Percentiles rank a stretch among this genome's conserved stretches.
Evolutionary conservation across 2,113 vertebrate species (phyloP).

Genomic region (Poeciliopsis retropinna): DNA sequence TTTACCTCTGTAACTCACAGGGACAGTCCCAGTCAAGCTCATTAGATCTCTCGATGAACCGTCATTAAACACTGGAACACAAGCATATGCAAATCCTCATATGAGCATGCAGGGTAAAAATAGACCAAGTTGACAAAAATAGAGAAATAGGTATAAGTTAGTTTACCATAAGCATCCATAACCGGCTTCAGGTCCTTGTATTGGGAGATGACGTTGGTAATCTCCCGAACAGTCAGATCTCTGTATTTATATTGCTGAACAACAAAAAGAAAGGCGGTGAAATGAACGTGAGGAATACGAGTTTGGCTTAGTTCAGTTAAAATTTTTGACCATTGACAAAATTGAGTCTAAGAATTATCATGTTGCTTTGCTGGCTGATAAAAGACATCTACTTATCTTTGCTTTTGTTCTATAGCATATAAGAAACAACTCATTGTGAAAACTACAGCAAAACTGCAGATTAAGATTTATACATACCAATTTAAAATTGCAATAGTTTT

Average conservation of each 20-base stretch:
- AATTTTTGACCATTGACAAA: neutral
- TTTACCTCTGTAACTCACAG: slow-evolving; percentile 95
- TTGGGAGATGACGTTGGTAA: slow-evolving; percentile 88
- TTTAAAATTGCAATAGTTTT: neutral
- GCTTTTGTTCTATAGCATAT: neutral
- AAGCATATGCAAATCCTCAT: slow-evolving; percentile 29
- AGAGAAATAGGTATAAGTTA: neutral
- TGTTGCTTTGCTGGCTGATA: neutral
- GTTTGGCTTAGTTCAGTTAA: neutral
- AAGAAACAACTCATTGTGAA: neutral
- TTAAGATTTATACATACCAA: neutral
- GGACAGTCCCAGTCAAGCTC: slow-evolving; percentile 96
- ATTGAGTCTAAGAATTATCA: neutral
- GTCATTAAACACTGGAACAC: slow-evolving; percentile 93
- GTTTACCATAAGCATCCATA: slow-evolving; percentile 94
- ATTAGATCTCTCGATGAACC: slow-evolving; percentile 93
- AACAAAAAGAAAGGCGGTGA: slow-evolving; percentile 31
- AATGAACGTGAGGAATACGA: neutral
- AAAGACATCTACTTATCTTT: neutral
- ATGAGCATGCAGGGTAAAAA: neutral
- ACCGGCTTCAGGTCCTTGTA: slow-evolving; percentile 98
- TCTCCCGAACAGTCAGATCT: slow-evolving; percentile 94
- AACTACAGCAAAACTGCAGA: neutral
- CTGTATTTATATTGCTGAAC: slow-evolving; percentile 95
- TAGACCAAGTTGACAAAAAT: neutral